Evolutionary conservation across 2,113 vertebrate genomes (phyloP).

Genomic region (Tricholaema leucomelas): DNA sequence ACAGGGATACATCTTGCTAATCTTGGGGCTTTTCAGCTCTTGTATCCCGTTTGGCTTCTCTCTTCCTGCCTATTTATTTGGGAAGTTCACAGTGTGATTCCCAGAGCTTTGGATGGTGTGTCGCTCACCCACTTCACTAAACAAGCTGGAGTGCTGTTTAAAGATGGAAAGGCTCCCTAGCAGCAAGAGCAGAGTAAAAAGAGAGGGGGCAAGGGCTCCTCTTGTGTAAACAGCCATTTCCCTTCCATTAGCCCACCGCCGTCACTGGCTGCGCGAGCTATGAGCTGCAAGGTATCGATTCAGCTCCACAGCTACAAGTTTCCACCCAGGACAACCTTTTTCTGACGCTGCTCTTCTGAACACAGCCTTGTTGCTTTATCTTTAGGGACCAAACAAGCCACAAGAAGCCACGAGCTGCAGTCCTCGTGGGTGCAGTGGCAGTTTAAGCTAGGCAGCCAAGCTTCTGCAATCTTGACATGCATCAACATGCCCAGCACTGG

Average conservation of each 20-base stretch:
- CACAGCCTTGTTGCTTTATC: neutral
- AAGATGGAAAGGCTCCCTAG: constrained; percentile 1
- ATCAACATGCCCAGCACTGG: neutral
- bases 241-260: neutral
- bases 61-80: constrained; percentile 6
- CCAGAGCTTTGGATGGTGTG: constrained; percentile 6
- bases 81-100: neutral
- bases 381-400: neutral
- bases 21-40: neutral
- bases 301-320: neutral
- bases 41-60: neutral
- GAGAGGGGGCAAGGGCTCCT: neutral
- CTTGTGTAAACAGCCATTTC: neutral
- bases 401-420: neutral
- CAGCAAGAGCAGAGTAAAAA: neutral
- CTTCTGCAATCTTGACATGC: neutral
- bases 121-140: constrained; percentile 13
- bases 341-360: neutral
- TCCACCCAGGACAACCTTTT: neutral
- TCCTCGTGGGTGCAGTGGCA: neutral
- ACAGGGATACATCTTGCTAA: neutral
- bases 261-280: neutral
- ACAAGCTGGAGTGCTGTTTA: constrained; percentile 26
- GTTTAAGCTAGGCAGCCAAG: neutral
- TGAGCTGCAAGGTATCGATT: neutral